A percentile compares a stretch with the other conserved stretches of the same genome.
Evolutionary conservation across 2,113 vertebrate genomes (phyloP).

Genomic region (Ceratotherium simum): DNA sequence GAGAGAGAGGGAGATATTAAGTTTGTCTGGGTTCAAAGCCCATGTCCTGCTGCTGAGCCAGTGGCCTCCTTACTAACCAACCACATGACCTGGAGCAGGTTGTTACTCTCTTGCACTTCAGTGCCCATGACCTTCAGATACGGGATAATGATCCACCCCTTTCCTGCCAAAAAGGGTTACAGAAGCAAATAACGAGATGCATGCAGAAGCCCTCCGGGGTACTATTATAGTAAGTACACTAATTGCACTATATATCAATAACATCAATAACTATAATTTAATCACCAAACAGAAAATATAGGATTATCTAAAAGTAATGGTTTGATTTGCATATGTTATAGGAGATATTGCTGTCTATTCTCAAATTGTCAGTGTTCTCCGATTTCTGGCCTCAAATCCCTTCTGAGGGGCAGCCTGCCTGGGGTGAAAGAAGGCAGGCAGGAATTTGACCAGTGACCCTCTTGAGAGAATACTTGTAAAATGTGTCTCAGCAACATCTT

Average conservation of each 20-base stretch:
- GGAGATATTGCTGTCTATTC: background rate
- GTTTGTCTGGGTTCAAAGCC: background rate
- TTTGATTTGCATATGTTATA: background rate
- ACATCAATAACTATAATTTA: slow-evolving; percentile 29
- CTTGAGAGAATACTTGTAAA: background rate
- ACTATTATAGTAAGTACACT: background rate
- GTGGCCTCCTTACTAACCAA: background rate
- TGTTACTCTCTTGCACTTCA: background rate
- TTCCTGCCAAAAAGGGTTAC: background rate
- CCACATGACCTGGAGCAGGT: background rate
- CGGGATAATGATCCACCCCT: background rate
- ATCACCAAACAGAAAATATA: background rate
- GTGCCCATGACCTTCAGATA: background rate
- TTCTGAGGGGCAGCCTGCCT: accelerated
- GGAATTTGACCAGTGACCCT: background rate
- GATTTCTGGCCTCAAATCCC: background rate
- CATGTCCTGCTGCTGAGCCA: background rate
- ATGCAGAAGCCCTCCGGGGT: background rate
- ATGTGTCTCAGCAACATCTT: background rate
- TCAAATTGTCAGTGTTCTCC: background rate
- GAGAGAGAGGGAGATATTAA: background rate
- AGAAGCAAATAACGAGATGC: background rate
- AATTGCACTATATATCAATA: background rate
- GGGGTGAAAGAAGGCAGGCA: background rate
- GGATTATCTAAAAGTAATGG: background rate